Evolutionary conservation across 2,797 vertebrate species (phyloP), one percentile per base, ranked within the genome.

Genomic region (Phalloptychus januarius): DNA sequence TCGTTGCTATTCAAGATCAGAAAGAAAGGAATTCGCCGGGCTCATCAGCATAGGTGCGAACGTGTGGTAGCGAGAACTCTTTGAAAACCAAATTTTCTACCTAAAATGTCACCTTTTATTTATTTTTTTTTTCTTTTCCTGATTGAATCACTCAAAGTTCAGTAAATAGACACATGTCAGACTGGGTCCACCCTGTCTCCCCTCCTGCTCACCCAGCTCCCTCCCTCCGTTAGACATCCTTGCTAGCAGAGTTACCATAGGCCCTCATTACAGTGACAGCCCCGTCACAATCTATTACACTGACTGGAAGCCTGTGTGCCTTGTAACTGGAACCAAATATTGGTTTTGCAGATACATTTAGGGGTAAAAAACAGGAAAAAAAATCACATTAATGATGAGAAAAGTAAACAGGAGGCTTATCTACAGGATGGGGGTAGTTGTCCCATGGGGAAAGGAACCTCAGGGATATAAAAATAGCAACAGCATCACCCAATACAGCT

Each of bases 291-390:
- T 88, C 88, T 86, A 88, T 93, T 92, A 88, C 80, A 44, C 84
- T 80, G 77, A 89, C 80, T 86, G 83, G 79, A 82, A 86, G 77
- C 79, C 87, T 81, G 72, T 70, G 75, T 77, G 50, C 92, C 85
- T 89, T 84, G 71, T 87, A 89, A 85, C 88, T 87, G 89, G 77
- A 91, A 91, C 89, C 90, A 93, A 92, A 94, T 94, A 93, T 95
- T 92, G 89, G 91, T 93, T 95, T 95, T 92, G 88, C 92, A 90
- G 88, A 91, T 91, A 90, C 86, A 90, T 92, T 76, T 79, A 42
- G 72, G 10, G 31, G 54, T 15, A 63, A 33, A 18, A 18, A 63
- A 18, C 44, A 48, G 70, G 13, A 52, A 80, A 82, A 80, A 79
- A 73, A 13, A 69, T 77, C 85, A 84, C 79, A 86, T 87, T 92